Conservation (phyloP, 2,797 vertebrate genomes). For the Gorsachius magnificus region DNA sequence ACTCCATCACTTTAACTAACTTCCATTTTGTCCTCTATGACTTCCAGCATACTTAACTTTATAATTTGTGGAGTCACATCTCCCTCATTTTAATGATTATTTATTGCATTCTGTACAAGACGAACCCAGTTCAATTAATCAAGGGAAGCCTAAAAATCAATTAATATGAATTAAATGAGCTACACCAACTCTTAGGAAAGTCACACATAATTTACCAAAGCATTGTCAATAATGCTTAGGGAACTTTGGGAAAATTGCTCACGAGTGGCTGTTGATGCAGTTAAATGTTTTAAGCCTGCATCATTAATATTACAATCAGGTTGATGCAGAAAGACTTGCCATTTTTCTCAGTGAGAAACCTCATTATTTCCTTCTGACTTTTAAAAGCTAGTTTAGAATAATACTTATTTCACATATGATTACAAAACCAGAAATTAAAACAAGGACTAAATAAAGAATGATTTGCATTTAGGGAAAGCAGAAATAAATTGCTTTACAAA, state of each 20-base stretch:
- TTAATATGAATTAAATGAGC: slow-evolving; percentile 96
- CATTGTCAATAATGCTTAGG: slow-evolving; percentile 78
- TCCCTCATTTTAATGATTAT: slow-evolving; percentile 85
- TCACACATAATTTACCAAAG: slow-evolving; percentile 93
- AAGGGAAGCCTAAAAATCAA: slow-evolving; percentile 89
- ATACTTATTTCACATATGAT: neutral
- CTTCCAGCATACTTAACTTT: slow-evolving; percentile 84
- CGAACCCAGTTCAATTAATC: slow-evolving; percentile 88
- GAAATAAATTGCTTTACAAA: slow-evolving; percentile 1
- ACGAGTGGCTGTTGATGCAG: slow-evolving; percentile 73
- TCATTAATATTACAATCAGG: slow-evolving; percentile 73
- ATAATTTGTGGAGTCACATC: slow-evolving; percentile 80
- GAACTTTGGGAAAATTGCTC: slow-evolving; percentile 73
- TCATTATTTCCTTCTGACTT: slow-evolving; percentile 52
- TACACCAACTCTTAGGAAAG: slow-evolving; percentile 88
- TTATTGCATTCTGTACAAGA: slow-evolving; percentile 87
- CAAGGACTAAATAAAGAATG: neutral
- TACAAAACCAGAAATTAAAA: slow-evolving; percentile 27
- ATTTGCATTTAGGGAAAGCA: neutral
- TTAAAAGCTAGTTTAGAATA: slow-evolving; percentile 39
- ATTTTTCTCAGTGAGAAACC: slow-evolving; percentile 65
- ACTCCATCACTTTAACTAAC: neutral
- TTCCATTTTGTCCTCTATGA: slow-evolving; percentile 79
- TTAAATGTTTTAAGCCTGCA: slow-evolving; percentile 69
- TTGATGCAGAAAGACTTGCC: slow-evolving; percentile 45